Evolutionary conservation across 1,140 invertebrate genomes (phyloP).

Genomic region (Polypedilum pembai): DNA sequence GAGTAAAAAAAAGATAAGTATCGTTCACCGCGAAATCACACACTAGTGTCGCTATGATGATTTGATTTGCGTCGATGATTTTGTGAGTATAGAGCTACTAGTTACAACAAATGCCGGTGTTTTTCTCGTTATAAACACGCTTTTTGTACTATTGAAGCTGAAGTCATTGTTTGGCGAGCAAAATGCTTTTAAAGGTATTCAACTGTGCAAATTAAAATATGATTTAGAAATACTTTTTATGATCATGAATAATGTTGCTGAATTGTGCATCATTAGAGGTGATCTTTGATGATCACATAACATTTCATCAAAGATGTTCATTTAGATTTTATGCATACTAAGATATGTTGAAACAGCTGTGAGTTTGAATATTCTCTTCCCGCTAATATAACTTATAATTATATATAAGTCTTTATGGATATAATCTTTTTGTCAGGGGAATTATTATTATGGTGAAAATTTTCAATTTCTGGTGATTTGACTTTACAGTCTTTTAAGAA

Average conservation of each 20-base stretch:
- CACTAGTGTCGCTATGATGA: slow-evolving; percentile 7
- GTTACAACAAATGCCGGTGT: not conserved
- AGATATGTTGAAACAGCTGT: too few relatives aligned
- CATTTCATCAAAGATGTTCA: too few relatives aligned
- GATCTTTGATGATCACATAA: not conserved
- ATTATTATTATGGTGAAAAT: too few relatives aligned
- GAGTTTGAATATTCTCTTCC: too few relatives aligned
- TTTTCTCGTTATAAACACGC: not conserved
- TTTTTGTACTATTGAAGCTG: too few relatives aligned
- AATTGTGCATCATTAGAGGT: slow-evolving; percentile 1
- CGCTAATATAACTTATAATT: too few relatives aligned
- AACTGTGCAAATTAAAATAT: slow-evolving; percentile 4
- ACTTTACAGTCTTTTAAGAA: too few relatives aligned
- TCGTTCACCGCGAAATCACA: not conserved
- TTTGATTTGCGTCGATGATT: slow-evolving; percentile 12
- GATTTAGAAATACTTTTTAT: not conserved
- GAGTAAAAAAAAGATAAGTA: slow-evolving; percentile 11
- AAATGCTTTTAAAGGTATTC: not conserved
- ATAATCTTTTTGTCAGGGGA: too few relatives aligned
- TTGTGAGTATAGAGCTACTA: not conserved
- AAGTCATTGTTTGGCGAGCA: too few relatives aligned
- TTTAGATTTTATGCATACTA: too few relatives aligned
- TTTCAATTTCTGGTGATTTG: too few relatives aligned
- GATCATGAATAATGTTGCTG: not conserved
- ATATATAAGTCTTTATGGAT: too few relatives aligned